phyloP scores from a whole-genome alignment of 2,888 invertebrate species.

The Dryobotodes eremita region DNA sequence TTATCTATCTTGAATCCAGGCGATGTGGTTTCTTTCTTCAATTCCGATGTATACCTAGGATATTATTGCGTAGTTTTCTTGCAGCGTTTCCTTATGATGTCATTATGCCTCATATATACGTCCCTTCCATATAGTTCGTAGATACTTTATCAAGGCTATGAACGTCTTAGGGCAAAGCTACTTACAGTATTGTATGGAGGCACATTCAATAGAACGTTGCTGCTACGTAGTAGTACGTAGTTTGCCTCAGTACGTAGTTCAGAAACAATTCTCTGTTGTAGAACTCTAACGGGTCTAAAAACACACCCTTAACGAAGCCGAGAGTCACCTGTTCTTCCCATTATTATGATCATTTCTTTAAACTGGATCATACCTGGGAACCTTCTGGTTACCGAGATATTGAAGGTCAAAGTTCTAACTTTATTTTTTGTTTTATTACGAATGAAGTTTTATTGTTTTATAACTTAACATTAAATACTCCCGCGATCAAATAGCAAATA shows the following conservation, averaged over 20 bases:
- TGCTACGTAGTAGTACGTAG: background rate
- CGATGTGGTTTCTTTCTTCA: background rate
- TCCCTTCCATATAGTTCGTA: slow-evolving; percentile 13
- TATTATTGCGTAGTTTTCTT: background rate
- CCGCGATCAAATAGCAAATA: no score
- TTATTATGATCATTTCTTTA: background rate
- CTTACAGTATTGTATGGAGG: background rate
- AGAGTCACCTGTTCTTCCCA: background rate
- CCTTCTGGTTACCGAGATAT: background rate
- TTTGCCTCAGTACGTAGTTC: background rate
- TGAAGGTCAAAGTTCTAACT: no score
- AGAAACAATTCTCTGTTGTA: background rate
- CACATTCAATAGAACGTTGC: slow-evolving; percentile 3
- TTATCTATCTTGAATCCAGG: background rate
- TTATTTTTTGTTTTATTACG: background rate
- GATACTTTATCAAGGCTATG: slow-evolving; percentile 26
- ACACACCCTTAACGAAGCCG: background rate
- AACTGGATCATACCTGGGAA: background rate
- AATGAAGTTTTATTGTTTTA: background rate
- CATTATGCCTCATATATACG: slow-evolving; percentile 7
- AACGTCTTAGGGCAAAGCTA: slow-evolving; percentile 13
- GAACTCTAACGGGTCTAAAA: background rate
- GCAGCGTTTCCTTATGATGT: slow-evolving; percentile 39
- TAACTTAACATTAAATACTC: background rate
- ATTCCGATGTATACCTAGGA: background rate